Evolutionary conservation across 2,113 vertebrate species (phyloP).

Genomic region (Atlantisia rogersi): DNA sequence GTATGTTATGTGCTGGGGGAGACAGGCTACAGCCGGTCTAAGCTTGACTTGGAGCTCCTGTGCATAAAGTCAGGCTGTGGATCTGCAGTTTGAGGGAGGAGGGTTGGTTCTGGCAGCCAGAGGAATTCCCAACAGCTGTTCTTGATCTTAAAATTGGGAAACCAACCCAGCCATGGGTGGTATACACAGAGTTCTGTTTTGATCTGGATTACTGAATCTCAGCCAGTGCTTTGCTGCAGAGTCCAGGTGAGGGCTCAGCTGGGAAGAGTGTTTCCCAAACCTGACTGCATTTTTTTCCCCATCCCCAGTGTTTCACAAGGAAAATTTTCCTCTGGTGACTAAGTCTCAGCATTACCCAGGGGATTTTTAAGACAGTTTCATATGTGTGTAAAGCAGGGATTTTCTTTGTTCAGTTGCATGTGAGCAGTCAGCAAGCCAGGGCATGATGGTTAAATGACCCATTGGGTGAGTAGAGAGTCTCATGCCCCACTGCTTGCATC

Average conservation of each 20-base stretch:
- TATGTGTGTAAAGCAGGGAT: not conserved
- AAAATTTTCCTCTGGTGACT: not conserved
- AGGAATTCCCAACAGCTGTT: not conserved
- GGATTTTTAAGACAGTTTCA: not conserved
- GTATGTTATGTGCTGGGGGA: rapidly evolving
- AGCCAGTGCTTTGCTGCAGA: rapidly evolving
- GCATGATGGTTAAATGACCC: not conserved
- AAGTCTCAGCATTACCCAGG: not conserved
- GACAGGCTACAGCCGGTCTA: not conserved
- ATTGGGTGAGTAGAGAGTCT: not conserved
- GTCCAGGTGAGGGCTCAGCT: not conserved
- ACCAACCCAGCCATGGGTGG: not conserved
- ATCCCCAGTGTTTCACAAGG: not conserved
- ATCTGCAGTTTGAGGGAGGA: not conserved
- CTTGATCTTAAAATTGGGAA: not conserved
- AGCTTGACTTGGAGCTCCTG: not conserved
- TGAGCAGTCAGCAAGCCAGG: not conserved
- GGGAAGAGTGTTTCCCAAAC: not conserved
- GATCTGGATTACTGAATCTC: not conserved
- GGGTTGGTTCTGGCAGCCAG: not conserved
- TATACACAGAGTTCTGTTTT: not conserved
- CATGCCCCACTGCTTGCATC: not conserved
- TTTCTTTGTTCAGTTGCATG: not conserved
- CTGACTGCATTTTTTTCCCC: not conserved
- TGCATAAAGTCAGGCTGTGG: not conserved